Conservation (phyloP, 2,888 invertebrate species). For the Lottia scabra region DNA sequence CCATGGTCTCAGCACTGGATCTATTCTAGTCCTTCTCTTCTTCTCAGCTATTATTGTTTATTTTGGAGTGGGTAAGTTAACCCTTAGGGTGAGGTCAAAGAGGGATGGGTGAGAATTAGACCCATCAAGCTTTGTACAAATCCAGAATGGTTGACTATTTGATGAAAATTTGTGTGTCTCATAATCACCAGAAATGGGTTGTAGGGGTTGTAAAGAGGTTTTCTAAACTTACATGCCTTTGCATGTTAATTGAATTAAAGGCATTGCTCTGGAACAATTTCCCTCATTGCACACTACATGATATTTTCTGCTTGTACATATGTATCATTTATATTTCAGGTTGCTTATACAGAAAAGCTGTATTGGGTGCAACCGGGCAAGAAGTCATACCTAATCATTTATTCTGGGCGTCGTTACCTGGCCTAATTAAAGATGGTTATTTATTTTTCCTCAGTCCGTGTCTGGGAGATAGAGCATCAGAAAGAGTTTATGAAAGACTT, state of each 20-base stretch:
- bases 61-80: constrained; percentile 43
- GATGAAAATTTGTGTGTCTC: too few relatives aligned
- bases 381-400: constrained; percentile 81
- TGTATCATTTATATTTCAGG: constrained; percentile 78
- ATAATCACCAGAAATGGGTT: too few relatives aligned
- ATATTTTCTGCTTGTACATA: too few relatives aligned
- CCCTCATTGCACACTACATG: neutral
- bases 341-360: constrained; percentile 76
- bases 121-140: too few relatives aligned
- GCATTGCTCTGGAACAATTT: too few relatives aligned
- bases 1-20: constrained; percentile 35
- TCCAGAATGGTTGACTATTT: too few relatives aligned
- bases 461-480: constrained; percentile 42
- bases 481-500: constrained; percentile 38
- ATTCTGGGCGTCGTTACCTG: constrained; percentile 81
- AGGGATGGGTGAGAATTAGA: too few relatives aligned
- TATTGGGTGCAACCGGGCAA: constrained; percentile 79
- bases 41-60: constrained; percentile 35
- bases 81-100: too few relatives aligned
- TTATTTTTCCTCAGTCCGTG: constrained; percentile 55
- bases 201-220: too few relatives aligned
- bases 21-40: constrained; percentile 38
- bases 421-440: constrained; percentile 72
- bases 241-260: too few relatives aligned
- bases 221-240: too few relatives aligned